A percentile compares a stretch with the other conserved stretches of the same genome.
Evolutionary conservation across 2,888 invertebrate species (phyloP).

Genomic region (Diachrysia chrysitis): DNA sequence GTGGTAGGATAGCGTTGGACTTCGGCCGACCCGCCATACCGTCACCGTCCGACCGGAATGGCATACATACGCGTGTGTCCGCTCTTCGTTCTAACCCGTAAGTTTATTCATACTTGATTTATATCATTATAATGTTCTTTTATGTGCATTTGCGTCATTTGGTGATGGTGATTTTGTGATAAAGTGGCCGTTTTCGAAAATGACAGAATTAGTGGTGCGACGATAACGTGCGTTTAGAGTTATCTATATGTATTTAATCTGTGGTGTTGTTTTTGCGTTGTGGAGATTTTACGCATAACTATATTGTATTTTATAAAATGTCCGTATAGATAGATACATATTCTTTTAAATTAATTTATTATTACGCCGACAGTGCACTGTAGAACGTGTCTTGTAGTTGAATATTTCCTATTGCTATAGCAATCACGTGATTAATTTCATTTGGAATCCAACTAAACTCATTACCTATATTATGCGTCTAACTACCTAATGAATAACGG

Average conservation of each 20-base stretch:
- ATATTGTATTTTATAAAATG: too few relatives aligned
- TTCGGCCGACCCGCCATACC: conserved; percentile 55
- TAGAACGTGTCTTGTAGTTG: too few relatives aligned
- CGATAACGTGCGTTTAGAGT: neutral
- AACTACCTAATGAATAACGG: neutral
- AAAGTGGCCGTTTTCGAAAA: conserved; percentile 19
- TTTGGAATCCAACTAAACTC: too few relatives aligned
- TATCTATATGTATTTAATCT: conserved; percentile 13
- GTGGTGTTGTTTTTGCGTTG: conserved; percentile 9
- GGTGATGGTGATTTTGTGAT: conserved; percentile 6
- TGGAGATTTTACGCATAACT: neutral
- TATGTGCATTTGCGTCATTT: conserved; percentile 1
- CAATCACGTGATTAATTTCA: too few relatives aligned
- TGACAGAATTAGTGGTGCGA: conserved; percentile 12
- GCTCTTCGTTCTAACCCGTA: conserved; percentile 84
- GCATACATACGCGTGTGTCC: conserved; percentile 66
- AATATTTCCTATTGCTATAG: too few relatives aligned
- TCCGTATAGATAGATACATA: too few relatives aligned
- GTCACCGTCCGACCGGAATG: conserved; percentile 72
- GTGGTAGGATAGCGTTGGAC: conserved; percentile 32
- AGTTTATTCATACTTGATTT: conserved; percentile 61
- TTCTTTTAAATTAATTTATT: too few relatives aligned
- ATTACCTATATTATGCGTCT: neutral
- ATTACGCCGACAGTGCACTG: too few relatives aligned
- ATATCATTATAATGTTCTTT: conserved; percentile 12